Percentiles rank a stretch among this genome's conserved stretches.
These are phyloP conservation scores for Limonius californicus DNA, from an alignment of 1,140 invertebrate species.

Conservation along the genomic window DNA sequence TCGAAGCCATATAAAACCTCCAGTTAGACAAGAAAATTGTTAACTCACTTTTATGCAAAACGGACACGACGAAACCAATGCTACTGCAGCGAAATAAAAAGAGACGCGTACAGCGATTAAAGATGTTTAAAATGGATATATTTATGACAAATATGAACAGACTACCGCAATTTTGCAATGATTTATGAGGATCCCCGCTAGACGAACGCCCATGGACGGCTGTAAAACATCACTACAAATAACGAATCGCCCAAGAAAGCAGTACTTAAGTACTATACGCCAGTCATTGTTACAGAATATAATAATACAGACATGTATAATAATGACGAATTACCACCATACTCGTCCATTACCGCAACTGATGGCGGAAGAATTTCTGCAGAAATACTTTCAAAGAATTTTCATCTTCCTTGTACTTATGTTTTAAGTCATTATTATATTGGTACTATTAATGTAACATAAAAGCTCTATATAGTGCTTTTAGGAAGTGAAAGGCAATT, in stretches of 20 bases:
- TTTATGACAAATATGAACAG: constrained; percentile 6
- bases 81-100: constrained; percentile 1
- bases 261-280: constrained; percentile 12
- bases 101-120: constrained; percentile 4
- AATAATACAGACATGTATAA: constrained; percentile 3
- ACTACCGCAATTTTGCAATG: constrained; percentile 16
- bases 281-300: constrained; percentile 16
- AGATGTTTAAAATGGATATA: constrained; percentile 3
- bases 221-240: constrained; percentile 12
- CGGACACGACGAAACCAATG: not conserved
- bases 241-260: constrained; percentile 4
- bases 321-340: constrained; percentile 5
- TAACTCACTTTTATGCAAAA: not conserved
- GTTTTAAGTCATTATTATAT: too few species aligned
- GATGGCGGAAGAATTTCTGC: too few species aligned
- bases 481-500: too few species aligned
- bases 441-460: too few species aligned
- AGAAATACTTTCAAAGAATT: too few species aligned
- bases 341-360: not conserved
- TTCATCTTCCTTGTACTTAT: too few species aligned
- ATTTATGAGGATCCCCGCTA: constrained; percentile 16
- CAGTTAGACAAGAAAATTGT: not conserved
- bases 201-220: constrained; percentile 11
- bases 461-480: too few species aligned
- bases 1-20: not conserved